These are phyloP conservation scores for Holacanthus passer DNA, from an alignment of 2,113 vertebrate genomes.

Conservation along the genomic window DNA sequence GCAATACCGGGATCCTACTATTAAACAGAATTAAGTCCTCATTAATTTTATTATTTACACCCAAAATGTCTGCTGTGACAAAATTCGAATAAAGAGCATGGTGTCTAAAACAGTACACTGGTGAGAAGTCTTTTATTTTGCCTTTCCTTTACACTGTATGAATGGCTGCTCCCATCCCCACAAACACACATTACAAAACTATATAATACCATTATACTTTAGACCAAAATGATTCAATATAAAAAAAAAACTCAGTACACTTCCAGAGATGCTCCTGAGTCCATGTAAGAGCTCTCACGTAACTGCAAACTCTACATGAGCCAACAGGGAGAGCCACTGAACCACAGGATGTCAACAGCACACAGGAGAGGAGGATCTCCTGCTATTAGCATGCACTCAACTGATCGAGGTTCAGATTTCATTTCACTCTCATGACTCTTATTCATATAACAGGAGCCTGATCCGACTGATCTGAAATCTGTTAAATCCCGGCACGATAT, in stretches of 20 bases:
- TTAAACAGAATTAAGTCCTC: no score
- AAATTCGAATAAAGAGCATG: neutral
- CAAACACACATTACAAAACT: neutral
- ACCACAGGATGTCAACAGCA: neutral
- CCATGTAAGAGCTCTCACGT: neutral
- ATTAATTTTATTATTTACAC: neutral
- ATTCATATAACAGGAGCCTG: slow-evolving; percentile 29
- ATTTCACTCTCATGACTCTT: slow-evolving; percentile 20
- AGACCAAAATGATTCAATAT: no score
- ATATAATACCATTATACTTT: neutral
- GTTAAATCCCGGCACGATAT: slow-evolving; percentile 25
- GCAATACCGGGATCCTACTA: no score
- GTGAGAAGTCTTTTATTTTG: neutral
- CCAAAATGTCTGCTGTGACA: neutral
- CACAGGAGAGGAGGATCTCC: neutral
- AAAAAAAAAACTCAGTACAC: neutral
- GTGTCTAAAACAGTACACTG: neutral
- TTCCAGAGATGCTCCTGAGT: neutral
- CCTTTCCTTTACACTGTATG: neutral
- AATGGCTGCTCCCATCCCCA: neutral
- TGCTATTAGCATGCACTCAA: neutral
- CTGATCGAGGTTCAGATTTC: slow-evolving; percentile 45
- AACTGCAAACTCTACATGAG: slow-evolving; percentile 23
- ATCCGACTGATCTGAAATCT: slow-evolving; percentile 65
- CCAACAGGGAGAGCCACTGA: slow-evolving; percentile 67